Base-by-base conservation (phyloP, 1,140 invertebrate genomes). In the Drosophila jambulina region DNA sequence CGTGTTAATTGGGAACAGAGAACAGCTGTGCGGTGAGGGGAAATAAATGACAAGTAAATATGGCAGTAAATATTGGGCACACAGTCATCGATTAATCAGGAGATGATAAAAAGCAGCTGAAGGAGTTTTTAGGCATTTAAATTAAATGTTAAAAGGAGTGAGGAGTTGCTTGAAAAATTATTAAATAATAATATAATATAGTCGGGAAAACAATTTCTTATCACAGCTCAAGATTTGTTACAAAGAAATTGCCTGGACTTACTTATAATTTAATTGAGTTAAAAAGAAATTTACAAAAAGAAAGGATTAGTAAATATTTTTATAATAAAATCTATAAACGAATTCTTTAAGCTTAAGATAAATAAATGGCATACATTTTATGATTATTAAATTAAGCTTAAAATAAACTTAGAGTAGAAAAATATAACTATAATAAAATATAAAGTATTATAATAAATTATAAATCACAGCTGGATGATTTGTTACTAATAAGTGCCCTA, bases 1-100 rank as follows among this genome's bases (percentile, higher is more conserved):
- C 84, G 72, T 84, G 68, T 78, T 88, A 84, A 88, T 88, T 84
- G 80, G 45, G 58, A 61, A 70, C 72, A 80, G 84, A 25, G 32
- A 63, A 78, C 80, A 84, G 84, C 76, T 87, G 84, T 65, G 57
- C 25, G 29, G 53, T 25, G 40, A 46, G 36, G 42, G 43, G n/a
- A 56, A 56, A 12, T 25, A 32, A 71, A 71, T 29, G 36, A 36
- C 46, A 36, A 70, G 23, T 29, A 68, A 70, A 56, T 70, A 56
- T 45, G 63, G 19, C 67, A 54, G 54, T 54, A 23, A 68, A 68
- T 54, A 68, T 68, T 38, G 67, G 36, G 25, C 67, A 53, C 46
- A 69, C 23, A 34, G 25, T 58, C 12, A 27, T n/a, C 19, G 42
- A 59, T 40, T 59, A 60, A 71, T 32, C 27, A 49, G 21, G n/a